These are phyloP conservation scores for Ochotona curzoniae DNA, from an alignment of 2,113 vertebrate genomes.

Conservation along the genomic window DNA sequence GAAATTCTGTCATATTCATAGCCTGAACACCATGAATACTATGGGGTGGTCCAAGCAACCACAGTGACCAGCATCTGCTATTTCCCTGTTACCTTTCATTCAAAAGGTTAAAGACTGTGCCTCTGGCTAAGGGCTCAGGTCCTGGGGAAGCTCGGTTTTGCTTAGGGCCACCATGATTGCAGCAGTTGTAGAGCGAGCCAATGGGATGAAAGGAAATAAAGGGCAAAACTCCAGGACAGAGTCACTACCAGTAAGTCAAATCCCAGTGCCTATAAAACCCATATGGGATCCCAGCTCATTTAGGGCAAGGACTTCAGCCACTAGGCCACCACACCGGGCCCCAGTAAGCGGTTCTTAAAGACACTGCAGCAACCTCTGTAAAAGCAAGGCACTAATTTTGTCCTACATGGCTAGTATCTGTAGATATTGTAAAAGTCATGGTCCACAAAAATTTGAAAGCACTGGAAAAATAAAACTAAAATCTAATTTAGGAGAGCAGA, in stretches of 20 bases:
- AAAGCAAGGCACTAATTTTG: background rate
- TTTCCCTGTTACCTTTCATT: background rate
- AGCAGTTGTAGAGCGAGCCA: too few relatives aligned
- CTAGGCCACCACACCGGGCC: too few relatives aligned
- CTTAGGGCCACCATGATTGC: too few relatives aligned
- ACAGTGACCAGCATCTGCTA: background rate
- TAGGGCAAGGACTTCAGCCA: too few relatives aligned
- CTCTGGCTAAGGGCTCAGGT: background rate
- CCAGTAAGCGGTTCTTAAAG: background rate
- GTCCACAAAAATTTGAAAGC: background rate
- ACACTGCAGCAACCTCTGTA: background rate
- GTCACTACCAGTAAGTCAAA: too few relatives aligned
- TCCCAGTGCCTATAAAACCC: too few relatives aligned
- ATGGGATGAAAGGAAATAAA: too few relatives aligned
- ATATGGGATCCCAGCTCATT: too few relatives aligned
- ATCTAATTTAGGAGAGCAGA: background rate
- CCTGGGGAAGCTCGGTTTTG: background rate
- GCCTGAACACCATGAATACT: background rate
- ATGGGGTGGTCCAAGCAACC: background rate
- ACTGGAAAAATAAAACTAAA: slow-evolving; percentile 24
- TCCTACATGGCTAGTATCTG: background rate
- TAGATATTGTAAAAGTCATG: background rate
- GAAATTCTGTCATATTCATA: background rate
- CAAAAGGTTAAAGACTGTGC: background rate
- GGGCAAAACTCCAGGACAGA: too few relatives aligned